Evolutionary conservation across 1,140 invertebrate genomes (phyloP).

Genomic region (Heliconius congener): DNA sequence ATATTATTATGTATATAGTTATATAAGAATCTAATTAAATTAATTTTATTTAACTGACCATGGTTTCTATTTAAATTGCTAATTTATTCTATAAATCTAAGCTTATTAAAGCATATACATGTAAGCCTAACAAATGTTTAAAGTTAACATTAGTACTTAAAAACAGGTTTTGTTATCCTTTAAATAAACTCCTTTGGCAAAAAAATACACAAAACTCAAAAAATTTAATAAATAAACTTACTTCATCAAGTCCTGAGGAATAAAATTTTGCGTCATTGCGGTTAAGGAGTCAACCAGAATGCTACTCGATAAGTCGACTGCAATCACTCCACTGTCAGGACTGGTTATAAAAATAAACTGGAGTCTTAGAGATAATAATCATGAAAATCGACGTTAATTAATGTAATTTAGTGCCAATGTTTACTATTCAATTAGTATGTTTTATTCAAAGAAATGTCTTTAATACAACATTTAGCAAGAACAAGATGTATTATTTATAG

Average conservation of each 20-base stretch:
- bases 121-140: not conserved
- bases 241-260: slow-evolving; percentile 61
- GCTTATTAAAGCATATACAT: not conserved
- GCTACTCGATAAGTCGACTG: slow-evolving; percentile 57
- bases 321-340: slow-evolving; percentile 52
- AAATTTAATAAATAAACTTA: slow-evolving; percentile 41
- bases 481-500: not conserved
- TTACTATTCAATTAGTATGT: not conserved
- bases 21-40: not conserved
- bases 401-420: slow-evolving; percentile 12
- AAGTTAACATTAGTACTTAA: not conserved
- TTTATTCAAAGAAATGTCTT: not conserved
- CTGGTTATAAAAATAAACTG: slow-evolving; percentile 17
- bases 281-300: slow-evolving; percentile 60
- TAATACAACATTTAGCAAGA: not conserved
- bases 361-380: not conserved
- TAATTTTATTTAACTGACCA: not conserved
- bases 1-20: not conserved
- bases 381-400: slow-evolving; percentile 6
- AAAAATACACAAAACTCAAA: not conserved
- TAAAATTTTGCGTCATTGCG: slow-evolving; percentile 50
- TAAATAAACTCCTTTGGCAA: not conserved
- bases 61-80: not conserved
- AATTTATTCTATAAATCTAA: not conserved
- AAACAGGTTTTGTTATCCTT: not conserved